Conservation (phyloP, 2,113 vertebrate genomes). For the Rattus norvegicus region DNA sequence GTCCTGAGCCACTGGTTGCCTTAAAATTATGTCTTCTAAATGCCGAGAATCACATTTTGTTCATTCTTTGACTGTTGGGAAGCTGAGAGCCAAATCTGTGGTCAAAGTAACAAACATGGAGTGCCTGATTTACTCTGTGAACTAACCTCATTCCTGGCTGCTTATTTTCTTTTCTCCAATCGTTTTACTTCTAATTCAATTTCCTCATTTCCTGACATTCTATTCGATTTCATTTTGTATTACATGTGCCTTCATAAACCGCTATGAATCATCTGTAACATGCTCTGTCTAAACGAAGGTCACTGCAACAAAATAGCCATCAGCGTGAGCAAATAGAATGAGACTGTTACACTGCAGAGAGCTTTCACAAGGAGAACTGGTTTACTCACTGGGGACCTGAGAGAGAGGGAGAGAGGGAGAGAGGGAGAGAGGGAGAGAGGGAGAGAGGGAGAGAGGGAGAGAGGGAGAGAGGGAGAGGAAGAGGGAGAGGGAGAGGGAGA, state of each 20-base stretch:
- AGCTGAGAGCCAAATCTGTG: constrained; percentile 46
- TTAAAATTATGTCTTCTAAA: constrained; percentile 45
- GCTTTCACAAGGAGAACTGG: background rate
- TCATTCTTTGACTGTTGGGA: constrained; percentile 52
- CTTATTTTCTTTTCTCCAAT: constrained; percentile 54
- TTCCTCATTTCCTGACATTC: constrained; percentile 61
- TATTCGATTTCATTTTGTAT: constrained; percentile 63
- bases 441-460: background rate
- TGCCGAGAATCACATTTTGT: background rate
- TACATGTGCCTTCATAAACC: constrained; percentile 51
- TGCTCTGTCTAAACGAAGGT: constrained; percentile 48
- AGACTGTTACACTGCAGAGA: constrained; percentile 6
- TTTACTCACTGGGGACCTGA: background rate
- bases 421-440: background rate
- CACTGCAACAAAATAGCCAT: constrained; percentile 27
- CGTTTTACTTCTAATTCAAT: constrained; percentile 67
- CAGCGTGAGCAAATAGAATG: background rate
- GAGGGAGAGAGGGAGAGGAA: background rate
- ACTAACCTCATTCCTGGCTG: constrained; percentile 51
- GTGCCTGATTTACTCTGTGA: constrained; percentile 63
- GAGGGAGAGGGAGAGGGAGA: too few species aligned
- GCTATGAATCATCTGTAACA: constrained; percentile 37
- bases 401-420: background rate
- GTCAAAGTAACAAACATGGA: constrained; percentile 38
- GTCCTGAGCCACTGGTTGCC: constrained; percentile 3